phyloP scores from a whole-genome alignment of 2,113 vertebrate species.

The Melanotaenia duboulayi region DNA sequence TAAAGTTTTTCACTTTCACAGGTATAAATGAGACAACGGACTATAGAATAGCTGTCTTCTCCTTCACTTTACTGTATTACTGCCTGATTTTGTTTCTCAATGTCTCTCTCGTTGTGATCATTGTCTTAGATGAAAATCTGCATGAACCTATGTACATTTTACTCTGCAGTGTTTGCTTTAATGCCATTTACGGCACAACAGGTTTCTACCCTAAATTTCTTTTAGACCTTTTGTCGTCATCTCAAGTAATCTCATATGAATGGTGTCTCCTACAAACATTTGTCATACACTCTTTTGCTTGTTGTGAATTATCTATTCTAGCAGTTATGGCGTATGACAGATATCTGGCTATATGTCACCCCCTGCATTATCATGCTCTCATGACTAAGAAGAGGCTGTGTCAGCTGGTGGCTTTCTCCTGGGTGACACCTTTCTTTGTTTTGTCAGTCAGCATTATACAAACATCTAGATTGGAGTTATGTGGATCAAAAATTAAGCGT shows the following conservation, averaged over 20 bases:
- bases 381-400: slow-evolving; percentile 47
- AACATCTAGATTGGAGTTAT: slow-evolving; percentile 26
- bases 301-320: slow-evolving; percentile 50
- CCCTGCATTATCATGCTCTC: slow-evolving; percentile 42
- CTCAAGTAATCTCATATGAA: slow-evolving; percentile 47
- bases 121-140: slow-evolving; percentile 43
- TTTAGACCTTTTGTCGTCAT: slow-evolving; percentile 17
- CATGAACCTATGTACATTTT: slow-evolving; percentile 68
- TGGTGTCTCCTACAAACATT: slow-evolving; percentile 55
- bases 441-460: background rate
- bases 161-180: slow-evolving; percentile 48
- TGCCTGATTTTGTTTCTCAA: slow-evolving; percentile 49
- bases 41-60: slow-evolving; percentile 34
- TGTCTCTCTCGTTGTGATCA: slow-evolving; percentile 30
- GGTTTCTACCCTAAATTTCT: slow-evolving; percentile 66
- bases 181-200: slow-evolving; percentile 53
- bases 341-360: slow-evolving; percentile 62
- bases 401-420: slow-evolving; percentile 47
- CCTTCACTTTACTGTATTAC: slow-evolving; percentile 49
- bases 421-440: slow-evolving; percentile 19
- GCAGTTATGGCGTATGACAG: slow-evolving; percentile 62
- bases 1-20: slow-evolving; percentile 31
- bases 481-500: slow-evolving; percentile 23
- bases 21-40: slow-evolving; percentile 47
- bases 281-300: slow-evolving; percentile 49